phyloP scores from a whole-genome alignment of 2,888 invertebrate species.

The Gerris lacustris region DNA sequence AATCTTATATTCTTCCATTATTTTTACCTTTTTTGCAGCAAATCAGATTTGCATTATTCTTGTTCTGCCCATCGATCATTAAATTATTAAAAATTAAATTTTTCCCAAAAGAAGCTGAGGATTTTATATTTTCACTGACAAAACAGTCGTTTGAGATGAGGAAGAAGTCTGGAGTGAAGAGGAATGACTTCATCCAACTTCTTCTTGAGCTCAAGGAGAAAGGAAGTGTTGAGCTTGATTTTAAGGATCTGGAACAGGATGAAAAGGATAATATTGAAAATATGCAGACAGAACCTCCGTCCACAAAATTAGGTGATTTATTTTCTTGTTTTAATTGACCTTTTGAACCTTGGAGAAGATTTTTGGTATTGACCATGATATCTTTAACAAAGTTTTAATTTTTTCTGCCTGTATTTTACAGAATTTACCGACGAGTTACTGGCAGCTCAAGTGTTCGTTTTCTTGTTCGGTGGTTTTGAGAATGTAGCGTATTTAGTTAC shows the following conservation, averaged over 20 bases:
- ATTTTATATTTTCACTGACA: neutral
- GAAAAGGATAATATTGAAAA: neutral
- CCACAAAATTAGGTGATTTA: neutral
- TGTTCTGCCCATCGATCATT: neutral
- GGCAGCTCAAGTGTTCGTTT: too few relatives aligned
- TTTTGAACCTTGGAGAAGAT: too few relatives aligned
- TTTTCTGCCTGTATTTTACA: too few relatives aligned
- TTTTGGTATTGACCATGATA: too few relatives aligned
- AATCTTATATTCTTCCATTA: too few relatives aligned
- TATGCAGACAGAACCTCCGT: neutral
- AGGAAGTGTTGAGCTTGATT: constrained; percentile 8
- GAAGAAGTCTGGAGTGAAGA: constrained; percentile 14
- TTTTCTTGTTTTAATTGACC: too few relatives aligned
- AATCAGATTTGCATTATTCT: neutral
- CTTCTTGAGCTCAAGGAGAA: constrained; percentile 17
- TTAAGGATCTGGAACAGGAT: constrained; percentile 1
- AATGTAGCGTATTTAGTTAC: too few relatives aligned
- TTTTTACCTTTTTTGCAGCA: neutral
- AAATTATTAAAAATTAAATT: neutral
- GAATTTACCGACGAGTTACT: too few relatives aligned
- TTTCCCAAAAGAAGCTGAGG: neutral
- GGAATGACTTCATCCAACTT: constrained; percentile 19
- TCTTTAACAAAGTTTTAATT: too few relatives aligned
- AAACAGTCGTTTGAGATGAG: constrained; percentile 5
- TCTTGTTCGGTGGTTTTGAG: too few relatives aligned